Percentiles rank a stretch among this genome's conserved stretches.
Evolutionary conservation across 2,888 invertebrate species (phyloP).

Genomic region (Philopedon plagiatum): DNA sequence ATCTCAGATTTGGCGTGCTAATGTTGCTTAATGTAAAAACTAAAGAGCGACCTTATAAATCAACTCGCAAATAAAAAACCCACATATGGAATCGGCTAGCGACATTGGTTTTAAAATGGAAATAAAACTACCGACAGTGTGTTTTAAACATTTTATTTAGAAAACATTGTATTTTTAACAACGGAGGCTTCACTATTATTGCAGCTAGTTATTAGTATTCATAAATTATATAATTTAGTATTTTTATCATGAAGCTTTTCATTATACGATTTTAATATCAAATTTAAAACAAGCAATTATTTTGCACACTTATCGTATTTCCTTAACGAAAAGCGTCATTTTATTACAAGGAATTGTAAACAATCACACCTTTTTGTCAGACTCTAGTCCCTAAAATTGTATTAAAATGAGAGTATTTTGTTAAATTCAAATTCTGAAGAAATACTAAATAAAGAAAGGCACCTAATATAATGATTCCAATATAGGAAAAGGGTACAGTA

Average conservation of each 20-base stretch:
- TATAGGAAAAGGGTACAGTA: neutral
- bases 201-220: constrained; percentile 32
- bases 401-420: too few relatives aligned
- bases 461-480: neutral
- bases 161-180: constrained; percentile 45
- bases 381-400: neutral
- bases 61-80: constrained; percentile 49
- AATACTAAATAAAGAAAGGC: neutral
- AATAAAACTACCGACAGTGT: constrained; percentile 51
- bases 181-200: constrained; percentile 35
- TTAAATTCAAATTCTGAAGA: too few relatives aligned
- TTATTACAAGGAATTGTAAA: constrained; percentile 7
- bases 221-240: constrained; percentile 18
- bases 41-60: constrained; percentile 45
- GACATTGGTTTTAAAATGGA: constrained; percentile 56
- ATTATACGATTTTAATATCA: constrained; percentile 26
- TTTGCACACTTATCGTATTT: neutral
- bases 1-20: constrained; percentile 28
- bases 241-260: constrained; percentile 30
- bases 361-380: constrained; percentile 5
- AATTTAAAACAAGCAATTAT: constrained; percentile 8
- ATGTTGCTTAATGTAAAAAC: constrained; percentile 39
- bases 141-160: constrained; percentile 52
- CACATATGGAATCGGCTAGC: constrained; percentile 51
- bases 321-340: constrained; percentile 16